Evolutionary conservation across 2,113 vertebrate genomes (phyloP), one percentile per base, ranked within the genome.

Genomic region (Perccottus glenii): DNA sequence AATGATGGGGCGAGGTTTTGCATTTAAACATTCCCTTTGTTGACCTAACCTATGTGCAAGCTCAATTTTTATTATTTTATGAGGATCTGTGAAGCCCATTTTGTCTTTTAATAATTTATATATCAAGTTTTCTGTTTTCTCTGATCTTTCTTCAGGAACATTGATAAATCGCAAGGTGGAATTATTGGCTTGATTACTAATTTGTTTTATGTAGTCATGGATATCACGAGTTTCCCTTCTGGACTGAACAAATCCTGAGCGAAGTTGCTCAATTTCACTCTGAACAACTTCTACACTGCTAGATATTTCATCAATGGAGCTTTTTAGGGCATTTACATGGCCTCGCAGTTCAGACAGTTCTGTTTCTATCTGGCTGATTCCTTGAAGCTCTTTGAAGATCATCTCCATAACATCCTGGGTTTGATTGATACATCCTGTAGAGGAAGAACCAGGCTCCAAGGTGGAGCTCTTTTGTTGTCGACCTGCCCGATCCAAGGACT

Each of bases 371-470:
- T 99, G 98, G 86, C 98, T 98, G 85, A 99, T 99, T 53, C 98
- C 98, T 84, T 99, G 98, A 73, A 99, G 96, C 75, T 99, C 98
- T 86, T 98, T 99, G 64, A 99, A 99, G 73, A 99, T 99, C 97
- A 99, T 98, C 90, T 99, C 98, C 96, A 99, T 99, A 60, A 99
- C 96, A 88, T 98, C 96, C 6, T 98, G 97, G 5, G 98, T 99
- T 82, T 98, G 97, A 85, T 94, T 98, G 80, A 99, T 97, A 81
- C 96, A 98, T 57, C 96, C 95, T 3, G 96, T 97, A 0, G 97
- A 99, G 74, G 96, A 98, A 77, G 96, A 99, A 9, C 95, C 93
- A 10, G 97, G 96, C 77, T 99, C 97, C 9, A 98, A 81, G 3
- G 93, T 88, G 36, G 85, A 93, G 32, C 94, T 91, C 79, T 98